Percentiles rank a stretch among this genome's conserved stretches.
phyloP scores from a whole-genome alignment of 1,140 invertebrate species.

The Drosophila auraria region DNA sequence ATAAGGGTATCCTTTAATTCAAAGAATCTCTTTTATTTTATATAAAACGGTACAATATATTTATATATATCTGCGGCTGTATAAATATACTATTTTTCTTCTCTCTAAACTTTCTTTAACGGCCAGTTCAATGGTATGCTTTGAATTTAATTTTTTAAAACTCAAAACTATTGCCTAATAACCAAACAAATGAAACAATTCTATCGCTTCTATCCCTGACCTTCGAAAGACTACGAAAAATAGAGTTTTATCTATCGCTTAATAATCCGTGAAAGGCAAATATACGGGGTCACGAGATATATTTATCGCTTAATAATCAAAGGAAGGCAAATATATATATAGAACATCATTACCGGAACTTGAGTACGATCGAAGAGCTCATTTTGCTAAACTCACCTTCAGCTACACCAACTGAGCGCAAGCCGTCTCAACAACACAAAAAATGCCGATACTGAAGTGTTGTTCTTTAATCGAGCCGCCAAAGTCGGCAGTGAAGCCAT shows the following conservation, averaged over 20 bases:
- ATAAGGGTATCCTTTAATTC: no score
- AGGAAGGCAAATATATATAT: neutral
- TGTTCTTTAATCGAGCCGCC: conserved; percentile 94
- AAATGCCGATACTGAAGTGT: conserved; percentile 86
- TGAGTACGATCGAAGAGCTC: neutral
- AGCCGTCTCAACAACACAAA: conserved; percentile 91
- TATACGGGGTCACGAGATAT: no score
- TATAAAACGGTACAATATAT: neutral
- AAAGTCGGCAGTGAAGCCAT: conserved; percentile 95
- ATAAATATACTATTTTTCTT: neutral
- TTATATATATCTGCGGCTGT: no score
- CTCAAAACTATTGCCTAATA: conserved; percentile 22
- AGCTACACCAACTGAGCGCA: conserved; percentile 74
- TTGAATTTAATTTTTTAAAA: neutral
- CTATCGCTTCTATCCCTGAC: conserved; percentile 1
- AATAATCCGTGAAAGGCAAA: neutral
- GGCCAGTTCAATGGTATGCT: neutral
- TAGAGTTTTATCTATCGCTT: neutral
- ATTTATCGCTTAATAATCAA: conserved; percentile 6
- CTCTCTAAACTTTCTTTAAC: neutral
- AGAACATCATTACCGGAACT: neutral
- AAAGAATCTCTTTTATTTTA: no score
- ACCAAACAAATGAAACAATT: neutral
- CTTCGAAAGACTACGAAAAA: no score
- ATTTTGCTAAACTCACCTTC: conserved; percentile 9